Evolutionary conservation across 1,140 invertebrate species (phyloP), one percentile per base, ranked within the genome.

Genomic region (Pogonomyrmex barbatus): DNA sequence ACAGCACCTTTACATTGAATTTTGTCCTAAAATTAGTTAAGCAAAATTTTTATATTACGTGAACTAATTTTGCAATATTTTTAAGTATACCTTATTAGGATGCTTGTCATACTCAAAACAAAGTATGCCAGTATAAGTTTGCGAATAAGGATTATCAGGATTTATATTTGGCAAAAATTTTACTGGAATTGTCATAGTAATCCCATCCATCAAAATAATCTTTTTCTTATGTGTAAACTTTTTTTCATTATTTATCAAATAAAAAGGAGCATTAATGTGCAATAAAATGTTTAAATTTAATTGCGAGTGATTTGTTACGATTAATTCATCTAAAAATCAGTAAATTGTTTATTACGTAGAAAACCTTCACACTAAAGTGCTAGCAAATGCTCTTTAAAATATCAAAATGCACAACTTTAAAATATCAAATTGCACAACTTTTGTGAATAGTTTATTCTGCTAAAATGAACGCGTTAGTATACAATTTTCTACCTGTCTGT

Each of bases 1-100:
- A 96, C 90, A 75, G 93, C 92, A 3, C 94, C 95, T 63, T 67
- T 92, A 47, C 96, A 93, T 45, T 84, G 77, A 56, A 96, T 93
- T 71, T 90, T 92, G 84, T 95, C 94, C 95, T 96, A 79, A 39
- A 92, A 87, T 60, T 36, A 68, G 54, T 62, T 50, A 68, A 24
- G 0, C 6, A 54, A 71, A 54, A 68, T 45, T 33, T 45, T 77
- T 30, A 14, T 0, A n/a, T 50, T 8, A 24, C 65, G 47, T 10
- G 33, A 39, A 30, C n/a, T 1, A 10, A 75, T 17, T 50, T 71
- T 67, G 12, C 42, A 78, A 75, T 50, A 42, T 54, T 12, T 70
- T 54, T 4, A 24, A 47, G 52, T 60, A 68, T 63, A 93, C 92
- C 24, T 89, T 91, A 30, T 82, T 89, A 3, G 90, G 85, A 85